A percentile compares a stretch with the other conserved stretches of the same genome.
Evolutionary conservation across 2,797 vertebrate species (phyloP).

Genomic region (Choloepus didactylus): DNA sequence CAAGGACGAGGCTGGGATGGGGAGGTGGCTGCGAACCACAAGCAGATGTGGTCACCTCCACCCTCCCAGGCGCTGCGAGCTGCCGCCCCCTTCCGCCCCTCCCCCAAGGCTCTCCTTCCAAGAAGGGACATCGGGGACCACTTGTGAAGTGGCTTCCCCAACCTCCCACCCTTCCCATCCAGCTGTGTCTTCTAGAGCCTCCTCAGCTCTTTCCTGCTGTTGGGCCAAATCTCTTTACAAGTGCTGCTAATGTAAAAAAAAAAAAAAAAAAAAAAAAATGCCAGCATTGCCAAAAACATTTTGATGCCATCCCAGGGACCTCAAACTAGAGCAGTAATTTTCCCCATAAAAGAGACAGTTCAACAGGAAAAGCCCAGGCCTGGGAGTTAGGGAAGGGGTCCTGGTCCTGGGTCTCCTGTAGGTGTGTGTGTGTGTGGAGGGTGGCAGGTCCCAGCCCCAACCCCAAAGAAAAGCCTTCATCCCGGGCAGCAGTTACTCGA

Average conservation of each 20-base stretch:
- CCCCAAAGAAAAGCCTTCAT: background rate
- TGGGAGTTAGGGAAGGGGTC: background rate
- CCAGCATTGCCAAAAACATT: background rate
- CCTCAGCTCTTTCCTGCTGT: background rate
- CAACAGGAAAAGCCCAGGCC: background rate
- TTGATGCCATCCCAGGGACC: background rate
- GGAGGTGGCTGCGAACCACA: background rate
- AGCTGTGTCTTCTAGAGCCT: background rate
- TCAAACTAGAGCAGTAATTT: background rate
- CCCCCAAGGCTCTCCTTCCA: background rate
- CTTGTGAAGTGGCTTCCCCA: background rate
- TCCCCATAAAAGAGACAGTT: background rate
- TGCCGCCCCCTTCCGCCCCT: background rate
- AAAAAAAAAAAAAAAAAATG: background rate
- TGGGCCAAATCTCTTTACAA: background rate
- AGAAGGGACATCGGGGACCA: background rate
- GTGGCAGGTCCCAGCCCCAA: background rate
- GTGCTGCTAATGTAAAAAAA: background rate
- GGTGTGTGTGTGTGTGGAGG: no score
- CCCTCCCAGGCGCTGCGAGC: accelerated
- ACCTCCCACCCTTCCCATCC: background rate
- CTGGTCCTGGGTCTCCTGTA: background rate
- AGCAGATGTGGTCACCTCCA: background rate
- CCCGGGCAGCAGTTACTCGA: background rate
- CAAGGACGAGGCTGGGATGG: background rate